Evolutionary conservation across 2,113 vertebrate genomes (phyloP), one percentile per base, ranked within the genome.

Genomic region (Stigmatopora nigra): DNA sequence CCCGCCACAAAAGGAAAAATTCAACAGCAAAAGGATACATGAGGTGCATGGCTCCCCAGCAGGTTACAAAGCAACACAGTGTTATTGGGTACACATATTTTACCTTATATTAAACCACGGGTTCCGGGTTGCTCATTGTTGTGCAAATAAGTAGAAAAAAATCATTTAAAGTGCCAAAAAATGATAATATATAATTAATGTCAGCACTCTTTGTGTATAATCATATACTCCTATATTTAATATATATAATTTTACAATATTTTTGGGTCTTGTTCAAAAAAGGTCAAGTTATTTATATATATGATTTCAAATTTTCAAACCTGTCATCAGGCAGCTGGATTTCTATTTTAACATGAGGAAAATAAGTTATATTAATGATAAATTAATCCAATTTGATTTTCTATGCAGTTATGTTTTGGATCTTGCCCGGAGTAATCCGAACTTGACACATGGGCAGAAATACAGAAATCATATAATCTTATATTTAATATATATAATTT

Each of bases 371-470:
- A 8, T 1, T 8, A 41, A 41, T 41, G 9, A 41, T 5, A 41
- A 41, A 41, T 41, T 31, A 31, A 31, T 31, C 47, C 47, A 56
- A 15, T 12, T 56, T 31, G 13, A 3, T 15, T 56, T 13, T 13
- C 19, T 10, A 14, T 3, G 22, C 53, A 31, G 2, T 31, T 31
- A 56, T 15, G 25, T 38, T 25, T 12, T 20, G 68, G 63, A 45
- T 72, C 67, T 65, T 56, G 53, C 68, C 64, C 25, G 53, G 66
- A 46, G 64, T 44, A 64, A 74, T 70, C 47, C 60, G 36, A 70
- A 72, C 67, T 22, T 22, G 72, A 75, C 66, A 57, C 25, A 64
- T 61, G 63, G 49, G 61, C 72, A 20, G 38, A 51, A 71, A 69
- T 76, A 57, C 44, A 59, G 70, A 71, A 31, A 31, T 31, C 25